Evolutionary conservation across 1,140 invertebrate species (phyloP).

Genomic region (Batillaria attramentaria): DNA sequence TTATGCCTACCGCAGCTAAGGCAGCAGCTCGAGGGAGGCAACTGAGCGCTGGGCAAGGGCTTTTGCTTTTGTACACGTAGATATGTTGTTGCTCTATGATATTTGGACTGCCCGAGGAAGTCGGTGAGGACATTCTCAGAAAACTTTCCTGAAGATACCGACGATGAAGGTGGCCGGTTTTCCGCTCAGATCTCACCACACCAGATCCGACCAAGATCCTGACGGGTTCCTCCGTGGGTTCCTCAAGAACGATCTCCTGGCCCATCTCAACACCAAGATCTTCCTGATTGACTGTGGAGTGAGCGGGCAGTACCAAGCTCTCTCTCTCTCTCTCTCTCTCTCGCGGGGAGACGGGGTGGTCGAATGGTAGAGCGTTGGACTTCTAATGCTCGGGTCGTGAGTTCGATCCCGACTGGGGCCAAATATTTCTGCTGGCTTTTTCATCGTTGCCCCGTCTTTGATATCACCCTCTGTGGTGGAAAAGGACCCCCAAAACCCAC

Average conservation of each 20-base stretch:
- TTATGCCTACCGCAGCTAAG: too few species aligned
- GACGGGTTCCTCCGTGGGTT: constrained; percentile 82
- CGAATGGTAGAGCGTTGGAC: too few species aligned
- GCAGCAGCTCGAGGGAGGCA: too few species aligned
- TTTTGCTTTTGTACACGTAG: too few species aligned
- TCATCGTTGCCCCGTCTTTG: too few species aligned
- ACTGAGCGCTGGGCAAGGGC: too few species aligned
- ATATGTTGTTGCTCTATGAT: constrained; percentile 44
- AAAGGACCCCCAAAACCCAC: too few species aligned
- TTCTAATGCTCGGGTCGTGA: too few species aligned
- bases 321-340: constrained; percentile 82
- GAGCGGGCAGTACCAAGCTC: constrained; percentile 82
- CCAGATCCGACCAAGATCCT: constrained; percentile 78
- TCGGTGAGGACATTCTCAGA: constrained; percentile 22
- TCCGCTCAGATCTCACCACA: constrained; percentile 5
- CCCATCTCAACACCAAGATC: constrained; percentile 71
- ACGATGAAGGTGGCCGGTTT: constrained; percentile 35
- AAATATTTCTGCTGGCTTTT: too few species aligned
- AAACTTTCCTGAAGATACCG: constrained; percentile 30
- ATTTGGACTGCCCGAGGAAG: background rate
- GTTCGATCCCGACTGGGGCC: too few species aligned
- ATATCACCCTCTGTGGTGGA: too few species aligned
- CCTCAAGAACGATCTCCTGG: constrained; percentile 86
- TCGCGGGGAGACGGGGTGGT: too few species aligned
- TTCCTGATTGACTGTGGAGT: constrained; percentile 85